Evolutionary conservation across 2,797 vertebrate genomes (phyloP).

Genomic region (Anas acuta): DNA sequence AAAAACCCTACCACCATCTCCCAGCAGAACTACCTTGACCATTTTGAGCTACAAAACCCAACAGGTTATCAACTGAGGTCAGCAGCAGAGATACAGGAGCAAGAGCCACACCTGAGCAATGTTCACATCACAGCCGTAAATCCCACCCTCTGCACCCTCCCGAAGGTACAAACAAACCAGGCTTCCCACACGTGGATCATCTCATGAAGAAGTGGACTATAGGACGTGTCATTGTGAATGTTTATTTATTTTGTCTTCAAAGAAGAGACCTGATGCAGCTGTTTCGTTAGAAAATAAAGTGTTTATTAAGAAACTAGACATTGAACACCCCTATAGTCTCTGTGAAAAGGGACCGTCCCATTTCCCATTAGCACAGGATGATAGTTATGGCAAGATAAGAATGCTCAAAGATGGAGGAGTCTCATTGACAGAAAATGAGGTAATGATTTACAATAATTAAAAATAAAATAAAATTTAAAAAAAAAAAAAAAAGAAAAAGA

Average conservation of each 20-base stretch:
- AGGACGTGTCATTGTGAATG: constrained; percentile 38
- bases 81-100: background rate
- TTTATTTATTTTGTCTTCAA: constrained; percentile 75
- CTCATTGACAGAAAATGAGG: constrained; percentile 81
- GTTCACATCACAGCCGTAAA: background rate
- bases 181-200: background rate
- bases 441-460: constrained; percentile 83
- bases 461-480: constrained; percentile 61
- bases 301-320: constrained; percentile 90
- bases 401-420: constrained; percentile 75
- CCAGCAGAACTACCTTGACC: background rate
- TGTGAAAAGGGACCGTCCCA: constrained; percentile 80
- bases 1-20: background rate
- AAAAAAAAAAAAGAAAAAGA: background rate
- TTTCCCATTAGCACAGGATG: constrained; percentile 83
- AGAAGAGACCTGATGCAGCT: constrained; percentile 80
- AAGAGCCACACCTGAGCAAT: background rate
- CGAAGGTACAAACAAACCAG: background rate
- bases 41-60: background rate
- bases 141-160: background rate
- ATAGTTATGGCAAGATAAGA: constrained; percentile 77
- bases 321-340: constrained; percentile 85
- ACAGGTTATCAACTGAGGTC: background rate
- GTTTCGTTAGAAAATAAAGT: constrained; percentile 88
- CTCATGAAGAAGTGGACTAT: constrained; percentile 51